phyloP scores from a whole-genome alignment of 2,888 invertebrate species.

The Dusona sp. region DNA sequence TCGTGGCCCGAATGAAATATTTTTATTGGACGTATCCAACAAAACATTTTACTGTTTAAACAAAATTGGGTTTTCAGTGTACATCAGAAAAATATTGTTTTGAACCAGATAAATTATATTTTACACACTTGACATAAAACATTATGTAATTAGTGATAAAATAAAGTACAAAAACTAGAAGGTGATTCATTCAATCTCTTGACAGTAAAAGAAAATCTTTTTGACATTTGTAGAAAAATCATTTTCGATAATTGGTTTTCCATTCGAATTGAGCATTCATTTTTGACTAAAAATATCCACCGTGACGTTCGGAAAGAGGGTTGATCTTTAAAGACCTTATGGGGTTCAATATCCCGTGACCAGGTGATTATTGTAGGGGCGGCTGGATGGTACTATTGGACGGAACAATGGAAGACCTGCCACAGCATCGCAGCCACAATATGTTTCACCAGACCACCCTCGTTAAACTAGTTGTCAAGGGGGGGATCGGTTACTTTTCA shows the following conservation, averaged over 20 bases:
- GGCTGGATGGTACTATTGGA: slow-evolving; percentile 69
- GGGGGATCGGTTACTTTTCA: slow-evolving; percentile 37
- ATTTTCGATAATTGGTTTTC: not conserved
- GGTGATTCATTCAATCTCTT: too few species aligned
- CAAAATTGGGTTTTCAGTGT: too few species aligned
- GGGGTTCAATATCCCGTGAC: slow-evolving; percentile 79
- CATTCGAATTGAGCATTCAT: not conserved
- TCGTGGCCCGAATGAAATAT: too few species aligned
- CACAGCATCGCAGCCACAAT: slow-evolving; percentile 51
- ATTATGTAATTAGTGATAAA: too few species aligned
- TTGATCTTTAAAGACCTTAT: slow-evolving; percentile 40
- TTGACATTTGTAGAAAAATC: not conserved
- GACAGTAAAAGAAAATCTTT: too few species aligned
- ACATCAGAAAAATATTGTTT: too few species aligned
- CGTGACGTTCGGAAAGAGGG: slow-evolving; percentile 42
- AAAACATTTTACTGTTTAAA: too few species aligned
- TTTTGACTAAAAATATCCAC: slow-evolving; percentile 46
- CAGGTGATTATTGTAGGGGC: slow-evolving; percentile 70
- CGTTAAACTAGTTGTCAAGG: slow-evolving; percentile 28
- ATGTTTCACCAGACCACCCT: slow-evolving; percentile 41
- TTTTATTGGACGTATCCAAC: too few species aligned
- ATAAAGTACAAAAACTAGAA: too few species aligned
- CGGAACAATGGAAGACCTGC: slow-evolving; percentile 72
- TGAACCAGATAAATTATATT: too few species aligned
- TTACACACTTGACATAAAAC: too few species aligned